Evolutionary conservation across 2,888 invertebrate species (phyloP).

Genomic region (Deroplatys truncata): DNA sequence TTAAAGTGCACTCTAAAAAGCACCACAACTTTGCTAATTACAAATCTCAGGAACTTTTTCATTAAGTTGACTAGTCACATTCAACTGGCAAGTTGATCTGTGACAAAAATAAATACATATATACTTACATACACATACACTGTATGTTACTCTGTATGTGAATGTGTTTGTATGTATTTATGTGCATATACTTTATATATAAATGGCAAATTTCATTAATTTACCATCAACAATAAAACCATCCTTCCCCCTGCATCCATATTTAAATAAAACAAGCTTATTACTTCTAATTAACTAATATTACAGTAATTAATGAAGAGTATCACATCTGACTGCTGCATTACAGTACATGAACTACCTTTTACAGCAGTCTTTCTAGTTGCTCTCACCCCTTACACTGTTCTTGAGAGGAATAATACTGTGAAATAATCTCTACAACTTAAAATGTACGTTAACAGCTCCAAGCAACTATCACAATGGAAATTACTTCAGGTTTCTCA

Average conservation of each 20-base stretch:
- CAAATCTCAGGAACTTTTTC: constrained; percentile 35
- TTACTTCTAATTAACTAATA: constrained; percentile 27
- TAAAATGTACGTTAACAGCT: constrained; percentile 21
- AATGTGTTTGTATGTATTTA: background rate
- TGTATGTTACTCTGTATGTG: background rate
- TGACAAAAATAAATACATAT: constrained; percentile 26
- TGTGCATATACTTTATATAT: background rate
- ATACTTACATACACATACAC: background rate
- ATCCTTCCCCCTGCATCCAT: constrained; percentile 27
- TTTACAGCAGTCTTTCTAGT: constrained; percentile 24
- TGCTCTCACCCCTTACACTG: constrained; percentile 23
- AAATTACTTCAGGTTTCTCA: constrained; percentile 26
- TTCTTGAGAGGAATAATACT: constrained; percentile 31
- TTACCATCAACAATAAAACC: constrained; percentile 25
- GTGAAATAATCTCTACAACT: constrained; percentile 34
- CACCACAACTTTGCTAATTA: constrained; percentile 32
- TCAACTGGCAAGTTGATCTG: constrained; percentile 24
- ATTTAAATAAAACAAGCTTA: constrained; percentile 31
- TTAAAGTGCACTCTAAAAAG: constrained; percentile 31
- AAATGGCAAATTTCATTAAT: constrained; percentile 23
- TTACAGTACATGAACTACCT: constrained; percentile 17
- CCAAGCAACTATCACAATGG: constrained; percentile 26
- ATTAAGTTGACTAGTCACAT: constrained; percentile 34
- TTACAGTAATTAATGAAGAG: constrained; percentile 30
- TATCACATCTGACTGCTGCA: constrained; percentile 32